A percentile compares a stretch with the other conserved stretches of the same genome.
Conservation (phyloP, 1,140 invertebrate genomes). For the Orchestia grillus region DNA sequence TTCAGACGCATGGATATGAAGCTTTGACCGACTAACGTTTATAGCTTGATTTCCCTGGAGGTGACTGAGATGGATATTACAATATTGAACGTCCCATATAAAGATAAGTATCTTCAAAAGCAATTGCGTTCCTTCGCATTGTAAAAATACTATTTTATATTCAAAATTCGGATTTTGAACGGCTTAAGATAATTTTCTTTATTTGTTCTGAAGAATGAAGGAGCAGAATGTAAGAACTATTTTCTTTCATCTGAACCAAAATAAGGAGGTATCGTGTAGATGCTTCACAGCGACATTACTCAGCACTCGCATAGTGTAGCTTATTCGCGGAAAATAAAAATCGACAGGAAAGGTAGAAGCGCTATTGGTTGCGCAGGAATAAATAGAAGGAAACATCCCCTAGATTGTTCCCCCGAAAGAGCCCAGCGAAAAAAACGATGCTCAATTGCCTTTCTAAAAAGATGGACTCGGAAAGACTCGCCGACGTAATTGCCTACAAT, state of each 20-base stretch:
- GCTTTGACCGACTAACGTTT: neutral
- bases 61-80: neutral
- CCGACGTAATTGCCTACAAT: constrained; percentile 33
- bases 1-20: neutral
- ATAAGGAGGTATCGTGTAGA: no score
- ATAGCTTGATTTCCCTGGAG: neutral
- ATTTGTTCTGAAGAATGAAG: no score
- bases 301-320: no score
- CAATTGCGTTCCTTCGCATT: neutral
- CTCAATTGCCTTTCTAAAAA: constrained; percentile 15
- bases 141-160: neutral
- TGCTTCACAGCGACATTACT: no score
- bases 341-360: no score
- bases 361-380: neutral
- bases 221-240: no score
- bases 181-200: no score
- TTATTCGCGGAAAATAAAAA: no score
- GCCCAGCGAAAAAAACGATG: neutral
- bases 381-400: neutral
- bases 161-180: no score
- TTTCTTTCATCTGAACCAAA: no score
- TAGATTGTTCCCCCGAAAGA: constrained; percentile 16
- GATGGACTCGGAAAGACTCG: neutral
- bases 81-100: neutral
- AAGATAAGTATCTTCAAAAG: neutral